Conservation (phyloP, 37 sponge, comb jelly and placozoan species). For the Mnemiopsis leidyi region DNA sequence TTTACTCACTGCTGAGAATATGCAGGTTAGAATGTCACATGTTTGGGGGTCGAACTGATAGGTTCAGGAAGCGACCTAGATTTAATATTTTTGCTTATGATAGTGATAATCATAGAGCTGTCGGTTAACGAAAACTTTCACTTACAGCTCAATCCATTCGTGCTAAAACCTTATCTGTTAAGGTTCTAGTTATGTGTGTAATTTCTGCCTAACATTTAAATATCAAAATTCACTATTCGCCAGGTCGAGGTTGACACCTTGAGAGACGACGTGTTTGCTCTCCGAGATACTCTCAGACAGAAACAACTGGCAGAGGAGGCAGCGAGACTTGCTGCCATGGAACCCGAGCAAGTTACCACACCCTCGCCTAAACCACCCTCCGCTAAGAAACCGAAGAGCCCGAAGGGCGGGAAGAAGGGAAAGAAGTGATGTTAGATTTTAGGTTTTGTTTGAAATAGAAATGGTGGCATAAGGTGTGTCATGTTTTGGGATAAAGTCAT, state of each 20-base stretch:
- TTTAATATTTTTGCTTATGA: too few species aligned
- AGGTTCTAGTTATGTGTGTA: too few species aligned
- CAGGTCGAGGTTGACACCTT: conserved; percentile 33
- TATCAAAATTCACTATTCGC: too few species aligned
- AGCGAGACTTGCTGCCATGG: conserved; percentile 44
- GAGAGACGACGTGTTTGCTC: conserved; percentile 12
- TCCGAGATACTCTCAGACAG: conserved; percentile 33
- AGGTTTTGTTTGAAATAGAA: background rate
- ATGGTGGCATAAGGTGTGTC: too few species aligned
- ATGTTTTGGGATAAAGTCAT: too few species aligned
- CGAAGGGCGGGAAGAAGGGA: conserved; percentile 46
- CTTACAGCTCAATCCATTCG: too few species aligned
- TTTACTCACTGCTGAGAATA: background rate
- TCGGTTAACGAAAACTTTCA: too few species aligned
- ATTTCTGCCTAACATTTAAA: too few species aligned
- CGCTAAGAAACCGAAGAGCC: conserved; percentile 64
- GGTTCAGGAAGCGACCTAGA: too few species aligned
- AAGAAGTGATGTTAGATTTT: background rate
- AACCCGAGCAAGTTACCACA: background rate
- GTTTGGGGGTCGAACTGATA: too few species aligned
- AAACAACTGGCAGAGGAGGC: conserved; percentile 58
- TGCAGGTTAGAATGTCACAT: conserved; percentile 65
- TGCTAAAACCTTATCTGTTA: too few species aligned
- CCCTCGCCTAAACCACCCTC: conserved; percentile 44
- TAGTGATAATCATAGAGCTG: too few species aligned